These are phyloP conservation scores for Apteryx mantelli DNA, from an alignment of 2,113 vertebrate species.

Conservation along the genomic window DNA sequence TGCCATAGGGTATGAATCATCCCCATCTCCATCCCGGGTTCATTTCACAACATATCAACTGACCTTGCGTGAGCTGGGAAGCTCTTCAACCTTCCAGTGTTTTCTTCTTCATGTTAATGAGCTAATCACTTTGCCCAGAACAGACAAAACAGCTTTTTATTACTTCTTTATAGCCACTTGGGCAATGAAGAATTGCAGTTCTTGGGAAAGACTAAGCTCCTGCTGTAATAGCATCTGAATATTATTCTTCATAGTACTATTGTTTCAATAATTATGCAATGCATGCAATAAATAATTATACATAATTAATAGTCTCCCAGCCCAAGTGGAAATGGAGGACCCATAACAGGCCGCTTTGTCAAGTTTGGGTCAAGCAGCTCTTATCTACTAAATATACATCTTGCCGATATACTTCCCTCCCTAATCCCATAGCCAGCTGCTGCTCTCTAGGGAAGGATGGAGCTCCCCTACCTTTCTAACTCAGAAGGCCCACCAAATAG, in stretches of 20 bases:
- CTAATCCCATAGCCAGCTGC: not conserved
- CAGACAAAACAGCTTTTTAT: not conserved
- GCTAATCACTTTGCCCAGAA: not conserved
- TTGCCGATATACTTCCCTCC: not conserved
- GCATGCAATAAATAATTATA: not conserved
- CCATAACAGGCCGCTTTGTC: not conserved
- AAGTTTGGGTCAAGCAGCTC: not conserved
- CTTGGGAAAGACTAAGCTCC: not conserved
- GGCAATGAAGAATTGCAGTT: not conserved
- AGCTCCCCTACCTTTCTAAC: not conserved
- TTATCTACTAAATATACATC: not conserved
- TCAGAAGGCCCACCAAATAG: not conserved
- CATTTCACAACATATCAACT: not conserved
- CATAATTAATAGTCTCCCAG: not conserved
- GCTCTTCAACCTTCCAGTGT: not conserved
- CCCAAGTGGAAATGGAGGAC: not conserved
- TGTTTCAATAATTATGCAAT: not conserved
- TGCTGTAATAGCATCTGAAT: not conserved
- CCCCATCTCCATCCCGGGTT: not conserved
- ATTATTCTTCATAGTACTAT: not conserved
- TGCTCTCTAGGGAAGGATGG: not conserved
- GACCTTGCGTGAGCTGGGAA: not conserved
- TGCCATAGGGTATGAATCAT: not conserved
- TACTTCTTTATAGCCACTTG: not conserved
- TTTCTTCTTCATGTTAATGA: not conserved